A percentile compares a stretch with the other conserved stretches of the same genome.
Conservation (phyloP, 2,113 vertebrate species). For the Nothoprocta perdicaria region DNA sequence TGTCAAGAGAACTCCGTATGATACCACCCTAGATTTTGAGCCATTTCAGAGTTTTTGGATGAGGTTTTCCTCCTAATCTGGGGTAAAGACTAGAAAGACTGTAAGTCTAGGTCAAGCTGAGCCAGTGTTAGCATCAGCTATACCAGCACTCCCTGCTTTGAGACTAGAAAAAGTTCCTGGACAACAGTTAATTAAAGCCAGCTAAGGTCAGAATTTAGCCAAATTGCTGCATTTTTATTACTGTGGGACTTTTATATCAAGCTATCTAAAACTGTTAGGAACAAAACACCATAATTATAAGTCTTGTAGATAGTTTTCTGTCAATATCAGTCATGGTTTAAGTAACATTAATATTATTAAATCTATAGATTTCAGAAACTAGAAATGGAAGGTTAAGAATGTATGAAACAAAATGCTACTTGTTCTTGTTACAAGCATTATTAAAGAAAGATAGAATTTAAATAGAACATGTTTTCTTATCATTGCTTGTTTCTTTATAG, state of each 20-base stretch:
- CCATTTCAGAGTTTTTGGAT: background rate
- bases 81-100: background rate
- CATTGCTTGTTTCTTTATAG: background rate
- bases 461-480: background rate
- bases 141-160: background rate
- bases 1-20: background rate
- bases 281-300: background rate
- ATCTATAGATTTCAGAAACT: background rate
- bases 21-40: background rate
- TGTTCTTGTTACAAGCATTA: background rate
- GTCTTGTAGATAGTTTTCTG: background rate
- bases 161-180: background rate
- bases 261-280: background rate
- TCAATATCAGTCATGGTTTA: background rate
- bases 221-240: conserved; percentile 30
- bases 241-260: conserved; percentile 13
- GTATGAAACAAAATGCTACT: background rate
- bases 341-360: background rate
- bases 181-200: background rate
- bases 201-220: background rate
- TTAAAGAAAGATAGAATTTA: background rate
- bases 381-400: conserved; percentile 6
- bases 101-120: background rate
- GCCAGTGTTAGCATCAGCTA: background rate
- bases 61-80: background rate